phyloP scores from a whole-genome alignment of 2,113 vertebrate genomes.

The Brachypodius melanocephalos region DNA sequence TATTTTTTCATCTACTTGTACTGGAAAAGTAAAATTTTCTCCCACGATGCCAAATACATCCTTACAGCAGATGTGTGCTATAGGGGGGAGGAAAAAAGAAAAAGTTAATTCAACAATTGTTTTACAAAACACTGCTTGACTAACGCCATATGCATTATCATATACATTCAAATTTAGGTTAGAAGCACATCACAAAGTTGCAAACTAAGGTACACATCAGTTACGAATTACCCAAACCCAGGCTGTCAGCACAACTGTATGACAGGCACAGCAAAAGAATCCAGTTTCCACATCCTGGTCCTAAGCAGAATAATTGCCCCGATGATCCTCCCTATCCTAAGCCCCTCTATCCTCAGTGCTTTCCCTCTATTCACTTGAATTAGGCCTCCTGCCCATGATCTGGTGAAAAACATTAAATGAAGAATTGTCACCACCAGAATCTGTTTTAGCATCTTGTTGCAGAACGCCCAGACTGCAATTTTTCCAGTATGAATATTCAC shows the following conservation, averaged over 20 bases:
- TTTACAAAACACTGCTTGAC: background rate
- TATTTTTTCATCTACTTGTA: background rate
- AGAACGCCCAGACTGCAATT: background rate
- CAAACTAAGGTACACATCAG: background rate
- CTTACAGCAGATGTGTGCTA: background rate
- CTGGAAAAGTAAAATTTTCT: slow-evolving; percentile 27
- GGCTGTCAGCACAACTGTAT: background rate
- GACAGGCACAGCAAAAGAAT: background rate
- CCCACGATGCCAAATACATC: background rate
- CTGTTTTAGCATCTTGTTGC: background rate
- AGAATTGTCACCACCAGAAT: background rate
- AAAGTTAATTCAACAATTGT: background rate
- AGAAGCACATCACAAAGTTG: background rate
- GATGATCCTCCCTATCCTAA: background rate
- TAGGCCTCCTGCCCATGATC: background rate
- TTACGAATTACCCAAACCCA: background rate
- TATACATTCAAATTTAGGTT: background rate
- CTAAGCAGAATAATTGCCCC: background rate
- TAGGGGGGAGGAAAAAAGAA: background rate
- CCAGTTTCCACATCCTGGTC: background rate
- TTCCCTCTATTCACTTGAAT: background rate
- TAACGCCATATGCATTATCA: background rate
- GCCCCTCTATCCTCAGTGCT: background rate
- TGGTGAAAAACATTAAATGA: background rate
- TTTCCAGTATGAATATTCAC: background rate